A percentile compares a stretch with the other conserved stretches of the same genome.
These are phyloP conservation scores for Chromis chromis DNA, from an alignment of 2,797 vertebrate species.

Conservation along the genomic window DNA sequence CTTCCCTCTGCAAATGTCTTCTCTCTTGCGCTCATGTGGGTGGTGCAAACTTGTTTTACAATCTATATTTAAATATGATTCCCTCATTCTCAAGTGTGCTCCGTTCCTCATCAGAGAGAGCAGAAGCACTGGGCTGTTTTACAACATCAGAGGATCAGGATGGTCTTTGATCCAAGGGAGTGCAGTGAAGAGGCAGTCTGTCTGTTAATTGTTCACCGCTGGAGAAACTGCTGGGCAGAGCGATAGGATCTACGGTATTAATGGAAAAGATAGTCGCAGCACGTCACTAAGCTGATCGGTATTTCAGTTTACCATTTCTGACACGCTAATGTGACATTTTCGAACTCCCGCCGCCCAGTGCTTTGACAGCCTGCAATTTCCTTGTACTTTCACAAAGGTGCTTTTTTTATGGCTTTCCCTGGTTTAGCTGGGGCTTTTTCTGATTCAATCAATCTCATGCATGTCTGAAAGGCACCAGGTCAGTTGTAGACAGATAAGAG, in stretches of 20 bases:
- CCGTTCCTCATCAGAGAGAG: conserved; percentile 42
- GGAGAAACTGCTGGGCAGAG: conserved; percentile 13
- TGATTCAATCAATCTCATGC: conserved; percentile 16
- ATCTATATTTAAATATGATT: conserved; percentile 42
- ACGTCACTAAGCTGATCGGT: conserved; percentile 7
- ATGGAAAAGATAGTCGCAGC: conserved; percentile 14
- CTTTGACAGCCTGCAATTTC: conserved; percentile 29
- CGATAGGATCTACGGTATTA: conserved; percentile 20
- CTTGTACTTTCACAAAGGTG: conserved; percentile 6
- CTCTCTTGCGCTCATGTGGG: conserved; percentile 12
- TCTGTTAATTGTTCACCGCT: conserved; percentile 41
- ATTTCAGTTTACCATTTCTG: conserved; percentile 9
- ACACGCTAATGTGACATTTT: conserved; percentile 8
- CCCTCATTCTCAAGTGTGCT: conserved; percentile 27
- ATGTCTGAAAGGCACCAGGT: conserved; percentile 16
- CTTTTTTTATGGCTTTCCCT: conserved; percentile 1
- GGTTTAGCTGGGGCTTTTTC: background rate
- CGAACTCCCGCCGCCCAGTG: background rate
- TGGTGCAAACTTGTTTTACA: conserved; percentile 37
- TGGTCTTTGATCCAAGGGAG: conserved; percentile 53
- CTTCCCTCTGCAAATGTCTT: conserved; percentile 38
- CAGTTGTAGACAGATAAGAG: conserved; percentile 15
- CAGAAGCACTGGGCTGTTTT: conserved; percentile 24
- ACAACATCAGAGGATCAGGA: conserved; percentile 51
- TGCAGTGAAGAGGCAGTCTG: conserved; percentile 31